Evolutionary conservation across 1,140 invertebrate species (phyloP).

Genomic region (Drosophila miranda): DNA sequence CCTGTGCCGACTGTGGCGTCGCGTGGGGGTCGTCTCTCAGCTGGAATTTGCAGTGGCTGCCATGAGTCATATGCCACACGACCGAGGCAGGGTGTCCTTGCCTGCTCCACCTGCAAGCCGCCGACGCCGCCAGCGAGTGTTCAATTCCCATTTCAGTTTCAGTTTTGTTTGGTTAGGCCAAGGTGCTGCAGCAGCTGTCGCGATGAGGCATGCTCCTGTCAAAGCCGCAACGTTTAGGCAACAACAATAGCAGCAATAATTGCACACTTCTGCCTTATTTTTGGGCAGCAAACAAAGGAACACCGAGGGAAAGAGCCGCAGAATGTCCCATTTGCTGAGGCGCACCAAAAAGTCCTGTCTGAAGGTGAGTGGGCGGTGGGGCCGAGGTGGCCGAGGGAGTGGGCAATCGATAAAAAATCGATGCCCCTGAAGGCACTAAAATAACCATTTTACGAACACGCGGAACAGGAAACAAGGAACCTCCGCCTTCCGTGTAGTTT

Average conservation of each 20-base stretch:
- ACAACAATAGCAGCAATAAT: constrained; percentile 32
- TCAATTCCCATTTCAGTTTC: constrained; percentile 43
- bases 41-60: constrained; percentile 47
- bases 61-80: constrained; percentile 62
- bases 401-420: constrained; percentile 70
- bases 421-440: constrained; percentile 30
- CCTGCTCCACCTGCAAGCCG: constrained; percentile 44
- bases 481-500: not conserved
- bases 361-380: constrained; percentile 60
- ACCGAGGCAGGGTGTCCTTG: constrained; percentile 39
- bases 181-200: constrained; percentile 52
- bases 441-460: constrained; percentile 9
- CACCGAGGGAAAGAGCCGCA: constrained; percentile 23
- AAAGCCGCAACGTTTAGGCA: constrained; percentile 13
- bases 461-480: too few species aligned
- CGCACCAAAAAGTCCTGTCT: constrained; percentile 80
- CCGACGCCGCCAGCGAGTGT: constrained; percentile 43
- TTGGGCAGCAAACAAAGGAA: not conserved
- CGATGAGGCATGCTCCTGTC: constrained; percentile 45
- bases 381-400: not conserved
- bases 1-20: constrained; percentile 54
- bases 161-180: constrained; percentile 73
- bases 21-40: constrained; percentile 42
- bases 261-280: constrained; percentile 25
- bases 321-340: constrained; percentile 76